Evolutionary conservation across 2,113 vertebrate species (phyloP).

Genomic region (Suncus etruscus): DNA sequence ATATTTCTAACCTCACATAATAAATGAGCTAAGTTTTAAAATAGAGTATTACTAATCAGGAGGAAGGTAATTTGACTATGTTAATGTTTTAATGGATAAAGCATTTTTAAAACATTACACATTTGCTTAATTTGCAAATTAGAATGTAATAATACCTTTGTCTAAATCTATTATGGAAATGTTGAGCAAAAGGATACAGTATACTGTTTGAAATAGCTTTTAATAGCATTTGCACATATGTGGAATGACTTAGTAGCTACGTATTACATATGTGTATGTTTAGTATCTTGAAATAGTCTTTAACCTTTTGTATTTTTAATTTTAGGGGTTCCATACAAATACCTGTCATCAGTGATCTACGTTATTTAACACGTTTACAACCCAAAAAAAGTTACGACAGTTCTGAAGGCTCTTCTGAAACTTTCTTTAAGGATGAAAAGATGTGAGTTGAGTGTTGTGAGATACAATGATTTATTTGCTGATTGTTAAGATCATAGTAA

Average conservation of each 20-base stretch:
- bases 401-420: conserved; percentile 44
- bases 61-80: conserved; percentile 3
- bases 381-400: conserved; percentile 24
- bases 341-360: background rate
- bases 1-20: conserved; percentile 12
- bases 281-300: background rate
- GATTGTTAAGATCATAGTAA: background rate
- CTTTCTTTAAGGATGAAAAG: background rate
- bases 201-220: conserved; percentile 9
- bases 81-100: background rate
- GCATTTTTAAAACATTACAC: conserved; percentile 1
- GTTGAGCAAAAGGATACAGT: background rate
- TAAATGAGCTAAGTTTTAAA: conserved; percentile 19
- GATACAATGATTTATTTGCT: background rate
- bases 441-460: conserved; percentile 61
- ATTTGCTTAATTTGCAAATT: conserved; percentile 34
- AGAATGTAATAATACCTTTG: background rate
- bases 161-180: background rate
- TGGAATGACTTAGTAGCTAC: background rate
- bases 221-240: background rate
- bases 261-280: background rate
- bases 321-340: conserved; percentile 84
- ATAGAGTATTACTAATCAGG: background rate
- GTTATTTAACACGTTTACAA: conserved; percentile 18
- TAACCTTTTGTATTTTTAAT: background rate